Evolutionary conservation across 1,140 invertebrate genomes (phyloP), one percentile per base, ranked within the genome.

Genomic region (Aricia agestis): DNA sequence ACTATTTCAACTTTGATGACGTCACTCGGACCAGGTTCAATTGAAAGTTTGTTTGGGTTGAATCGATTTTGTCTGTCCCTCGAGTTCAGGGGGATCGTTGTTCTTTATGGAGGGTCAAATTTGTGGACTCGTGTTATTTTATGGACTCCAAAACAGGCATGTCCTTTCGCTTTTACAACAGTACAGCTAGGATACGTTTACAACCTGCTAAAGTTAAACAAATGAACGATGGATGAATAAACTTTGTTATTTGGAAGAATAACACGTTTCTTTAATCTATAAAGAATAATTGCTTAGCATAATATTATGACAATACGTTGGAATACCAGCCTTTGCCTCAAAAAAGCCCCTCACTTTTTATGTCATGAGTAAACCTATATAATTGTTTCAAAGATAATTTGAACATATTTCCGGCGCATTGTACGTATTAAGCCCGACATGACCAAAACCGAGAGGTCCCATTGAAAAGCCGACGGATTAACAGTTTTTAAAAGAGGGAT

Each of bases 401-500:
- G 25, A 36, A 69, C 68, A 41, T 41, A 61, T 63, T 69, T 32
- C 61, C 68, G 15, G 13, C 36, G 58, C 18, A 42, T 69, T 69
- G 68, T 69, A 41, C 59, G 58, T 31, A 31, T 36, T 58, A 66
- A 45, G 31, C 5, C 10, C 42, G 42, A 52, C 25, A 25, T 19
- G 71, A 65, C 25, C 66, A 66, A 52, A 72, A 74, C 69, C 70
- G 75, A 75, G 77, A 79, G 77, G 78, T 74, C 74, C 69, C 76
- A 80, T 78, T 82, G 76, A 78, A 79, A 80, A 81, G 75, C 76
- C 72, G 72, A 65, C 59, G 76, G 78, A 79, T 83, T 83, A 82
- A 78, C 74, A 72, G 74, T 77, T 75, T 77, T 81, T 81, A 76
- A 78, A 77, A 82, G 75, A 76, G 74, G 73, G 68, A 78, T 77